Evolutionary conservation across 2,888 invertebrate species (phyloP), one percentile per base, ranked within the genome.

Genomic region (Agelastica alni): DNA sequence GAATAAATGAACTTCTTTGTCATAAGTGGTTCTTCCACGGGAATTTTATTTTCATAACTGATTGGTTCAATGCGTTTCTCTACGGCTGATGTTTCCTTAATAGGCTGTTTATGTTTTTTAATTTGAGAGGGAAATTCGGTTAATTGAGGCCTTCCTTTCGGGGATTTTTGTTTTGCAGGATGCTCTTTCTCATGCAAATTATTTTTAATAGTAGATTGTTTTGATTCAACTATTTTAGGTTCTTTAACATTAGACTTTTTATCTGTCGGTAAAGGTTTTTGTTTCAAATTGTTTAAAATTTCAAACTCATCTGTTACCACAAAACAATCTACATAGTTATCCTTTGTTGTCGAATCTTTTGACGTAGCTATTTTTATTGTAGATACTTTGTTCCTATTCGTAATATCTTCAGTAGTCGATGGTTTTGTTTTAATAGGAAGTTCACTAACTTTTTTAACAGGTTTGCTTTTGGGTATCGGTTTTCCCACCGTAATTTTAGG

Each of bases 21-120:
- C 13, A 65, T 57, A 3, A 70, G 20, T 7, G 74, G 73, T 61
- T 77, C 76, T 14, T 71, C 66, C 10, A 75, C 69, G 9, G 75
- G 75, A 20, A 69, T 58, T 59, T 47, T 64, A 30, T 59, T 65
- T 62, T 69, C 69, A 17, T 57, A 46, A 39, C 49, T 45, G 2
- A 48, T 48, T 12, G 48, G 48, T 20, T 42, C 32, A 4, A 45
- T 12, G 20, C n/a, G 9, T 22, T 37, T 26, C 7, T 39, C 22
- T 28, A 34, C 51, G 43, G 9, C 14, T 7, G 5, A 7, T 14
- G 49, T 41, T 49, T 49, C 41, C 16, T 32, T 41, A 56, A 5
- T 31, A 3, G 49, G 22, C 34, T 34, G 34, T 13, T 46, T 34
- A 12, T 44, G 31, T 59, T 51, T 46, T 53, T 12, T 39, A 49